phyloP scores from a whole-genome alignment of 2,888 invertebrate genomes.

The Vesta saturnalis region DNA sequence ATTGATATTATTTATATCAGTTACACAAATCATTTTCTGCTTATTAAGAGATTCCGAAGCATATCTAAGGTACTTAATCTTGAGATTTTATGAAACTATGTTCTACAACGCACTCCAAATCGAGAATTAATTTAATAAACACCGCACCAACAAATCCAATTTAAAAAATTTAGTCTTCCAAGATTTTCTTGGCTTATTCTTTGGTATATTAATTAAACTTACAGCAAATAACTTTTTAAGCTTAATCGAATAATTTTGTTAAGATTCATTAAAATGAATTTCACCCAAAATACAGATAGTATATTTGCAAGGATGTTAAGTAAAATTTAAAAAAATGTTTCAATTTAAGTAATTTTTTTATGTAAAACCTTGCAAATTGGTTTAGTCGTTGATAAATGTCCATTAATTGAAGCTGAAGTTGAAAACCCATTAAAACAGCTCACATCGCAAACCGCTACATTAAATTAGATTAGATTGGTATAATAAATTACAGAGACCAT shows the following conservation, averaged over 20 bases:
- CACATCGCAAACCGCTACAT: constrained; percentile 51
- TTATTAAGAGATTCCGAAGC: no score
- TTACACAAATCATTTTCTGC: no score
- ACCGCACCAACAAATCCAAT: no score
- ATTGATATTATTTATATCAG: no score
- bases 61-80: no score
- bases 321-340: constrained; percentile 1
- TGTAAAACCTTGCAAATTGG: constrained; percentile 15
- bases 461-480: constrained; percentile 56
- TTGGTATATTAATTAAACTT: constrained; percentile 20
- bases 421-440: constrained; percentile 55
- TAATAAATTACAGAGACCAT: constrained; percentile 55
- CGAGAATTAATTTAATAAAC: no score
- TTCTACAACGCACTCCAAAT: no score
- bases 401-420: constrained; percentile 41
- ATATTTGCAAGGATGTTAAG: neutral
- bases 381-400: constrained; percentile 36
- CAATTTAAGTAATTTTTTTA: constrained; percentile 35
- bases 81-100: no score
- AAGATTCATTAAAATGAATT: constrained; percentile 18
- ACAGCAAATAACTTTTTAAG: constrained; percentile 19
- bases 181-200: constrained; percentile 7
- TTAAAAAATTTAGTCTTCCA: constrained; percentile 2
- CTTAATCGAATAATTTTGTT: constrained; percentile 27
- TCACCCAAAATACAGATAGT: neutral